A percentile compares a stretch with the other conserved stretches of the same genome.
These are phyloP conservation scores for Recurvirostra avosetta DNA, from an alignment of 2,113 vertebrate genomes.

Conservation along the genomic window DNA sequence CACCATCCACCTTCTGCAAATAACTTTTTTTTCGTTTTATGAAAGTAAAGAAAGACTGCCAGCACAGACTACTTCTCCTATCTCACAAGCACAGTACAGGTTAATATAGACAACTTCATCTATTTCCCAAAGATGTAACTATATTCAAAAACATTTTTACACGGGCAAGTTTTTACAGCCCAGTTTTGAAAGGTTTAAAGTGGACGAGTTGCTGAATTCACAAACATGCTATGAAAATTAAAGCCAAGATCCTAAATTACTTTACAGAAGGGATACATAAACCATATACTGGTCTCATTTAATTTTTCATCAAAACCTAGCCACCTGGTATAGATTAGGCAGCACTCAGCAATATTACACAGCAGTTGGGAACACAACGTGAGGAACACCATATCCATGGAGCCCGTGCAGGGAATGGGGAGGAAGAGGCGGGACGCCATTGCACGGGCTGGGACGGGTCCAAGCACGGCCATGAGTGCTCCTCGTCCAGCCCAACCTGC, in stretches of 20 bases:
- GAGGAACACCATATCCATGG: neutral
- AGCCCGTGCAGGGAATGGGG: neutral
- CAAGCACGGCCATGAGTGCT: neutral
- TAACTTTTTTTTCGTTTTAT: neutral
- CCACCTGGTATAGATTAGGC: slow-evolving; percentile 48
- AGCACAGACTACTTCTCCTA: neutral
- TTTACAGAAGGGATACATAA: slow-evolving; percentile 24
- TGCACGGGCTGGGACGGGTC: neutral
- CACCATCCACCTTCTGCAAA: neutral
- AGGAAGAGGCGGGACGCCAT: neutral
- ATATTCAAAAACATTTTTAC: neutral
- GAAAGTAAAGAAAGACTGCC: neutral
- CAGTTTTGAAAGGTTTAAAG: neutral
- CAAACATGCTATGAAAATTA: neutral
- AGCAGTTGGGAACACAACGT: neutral
- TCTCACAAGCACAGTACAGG: neutral
- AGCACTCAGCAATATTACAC: neutral
- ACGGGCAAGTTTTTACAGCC: neutral
- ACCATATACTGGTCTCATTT: neutral
- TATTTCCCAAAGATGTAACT: neutral
- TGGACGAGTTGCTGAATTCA: neutral
- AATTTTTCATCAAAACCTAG: slow-evolving; percentile 12
- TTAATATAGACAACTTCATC: neutral
- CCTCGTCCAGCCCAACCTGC: neutral
- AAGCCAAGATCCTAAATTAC: neutral